A percentile compares a stretch with the other conserved stretches of the same genome.
phyloP scores from a whole-genome alignment of 2,888 invertebrate species.

The Ectemnius continuus region DNA sequence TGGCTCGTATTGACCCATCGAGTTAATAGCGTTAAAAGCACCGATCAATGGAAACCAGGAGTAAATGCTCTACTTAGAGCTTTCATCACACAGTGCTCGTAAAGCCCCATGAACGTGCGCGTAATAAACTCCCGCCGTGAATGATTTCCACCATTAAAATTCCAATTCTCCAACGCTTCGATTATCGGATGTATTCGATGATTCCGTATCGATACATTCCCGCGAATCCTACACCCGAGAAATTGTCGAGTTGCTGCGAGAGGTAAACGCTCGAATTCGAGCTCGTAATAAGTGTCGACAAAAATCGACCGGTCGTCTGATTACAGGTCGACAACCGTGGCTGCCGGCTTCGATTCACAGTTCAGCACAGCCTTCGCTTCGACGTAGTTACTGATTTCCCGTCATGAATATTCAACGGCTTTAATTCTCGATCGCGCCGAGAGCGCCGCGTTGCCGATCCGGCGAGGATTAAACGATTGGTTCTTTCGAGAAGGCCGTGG shows the following conservation, averaged over 20 bases:
- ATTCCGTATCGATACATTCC: not conserved
- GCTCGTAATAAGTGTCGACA: not conserved
- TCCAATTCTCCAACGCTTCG: no score
- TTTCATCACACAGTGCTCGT: no score
- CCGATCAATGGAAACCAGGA: not conserved
- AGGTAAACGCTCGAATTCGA: slow-evolving; percentile 19
- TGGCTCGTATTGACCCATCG: not conserved
- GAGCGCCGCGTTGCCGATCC: slow-evolving; percentile 33
- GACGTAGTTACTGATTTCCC: slow-evolving; percentile 38
- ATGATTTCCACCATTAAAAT: no score
- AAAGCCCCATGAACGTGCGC: no score
- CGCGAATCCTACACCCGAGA: not conserved
- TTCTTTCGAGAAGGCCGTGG: slow-evolving; percentile 36
- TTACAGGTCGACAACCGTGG: slow-evolving; percentile 8
- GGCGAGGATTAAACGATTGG: slow-evolving; percentile 43
- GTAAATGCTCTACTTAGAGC: no score
- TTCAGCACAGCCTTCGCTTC: not conserved
- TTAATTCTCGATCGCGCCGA: slow-evolving; percentile 38
- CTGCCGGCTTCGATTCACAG: no score
- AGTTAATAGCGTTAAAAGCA: slow-evolving; percentile 2
- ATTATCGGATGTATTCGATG: slow-evolving; percentile 9
- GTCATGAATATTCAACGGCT: slow-evolving; percentile 50
- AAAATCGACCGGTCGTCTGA: slow-evolving; percentile 29
- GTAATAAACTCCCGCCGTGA: no score
- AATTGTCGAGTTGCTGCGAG: not conserved